phyloP scores from a whole-genome alignment of 2,113 vertebrate species.

The Coryphaenoides rupestris region DNA sequence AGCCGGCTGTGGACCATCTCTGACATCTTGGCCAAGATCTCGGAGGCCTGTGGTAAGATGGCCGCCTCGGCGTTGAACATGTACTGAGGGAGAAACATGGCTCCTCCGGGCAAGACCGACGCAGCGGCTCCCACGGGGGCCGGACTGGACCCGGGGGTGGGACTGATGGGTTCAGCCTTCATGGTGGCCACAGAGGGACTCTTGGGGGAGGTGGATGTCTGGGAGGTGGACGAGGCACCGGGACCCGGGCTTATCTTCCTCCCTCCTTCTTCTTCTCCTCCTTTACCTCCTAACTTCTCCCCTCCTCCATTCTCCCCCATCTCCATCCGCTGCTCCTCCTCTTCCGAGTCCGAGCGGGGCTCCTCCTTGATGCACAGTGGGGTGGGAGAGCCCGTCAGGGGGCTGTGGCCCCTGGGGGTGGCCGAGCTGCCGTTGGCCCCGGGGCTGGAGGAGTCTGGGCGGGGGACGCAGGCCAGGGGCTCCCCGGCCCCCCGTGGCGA shows the following conservation, averaged over 20 bases:
- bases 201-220: slow-evolving; percentile 70
- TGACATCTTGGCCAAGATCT: slow-evolving; percentile 97
- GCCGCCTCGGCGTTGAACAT: slow-evolving; percentile 82
- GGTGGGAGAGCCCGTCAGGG: slow-evolving; percentile 23
- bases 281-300: slow-evolving; percentile 9
- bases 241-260: slow-evolving; percentile 11
- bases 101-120: slow-evolving; percentile 69
- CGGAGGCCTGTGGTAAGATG: slow-evolving; percentile 87
- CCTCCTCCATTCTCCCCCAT: slow-evolving; percentile 23
- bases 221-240: slow-evolving; percentile 35
- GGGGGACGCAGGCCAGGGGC: slow-evolving; percentile 45
- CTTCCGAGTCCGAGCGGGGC: slow-evolving; percentile 59
- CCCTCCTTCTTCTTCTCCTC: slow-evolving; percentile 13
- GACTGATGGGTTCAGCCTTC: slow-evolving; percentile 86
- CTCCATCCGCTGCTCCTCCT: slow-evolving; percentile 41
- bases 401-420: slow-evolving; percentile 59
- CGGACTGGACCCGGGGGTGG: slow-evolving; percentile 87
- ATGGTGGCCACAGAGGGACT: slow-evolving; percentile 73
- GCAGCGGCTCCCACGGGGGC: slow-evolving; percentile 74
- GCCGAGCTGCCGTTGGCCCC: slow-evolving; percentile 71
- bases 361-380: slow-evolving; percentile 81
- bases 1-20: slow-evolving; percentile 95
- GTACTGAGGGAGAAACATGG: slow-evolving; percentile 85
- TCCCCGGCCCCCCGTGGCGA: slow-evolving; percentile 54
- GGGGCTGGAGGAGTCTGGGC: slow-evolving; percentile 68